Evolutionary conservation across 2,888 invertebrate genomes (phyloP), one percentile per base, ranked within the genome.

Genomic region (Cephonodes hylas): DNA sequence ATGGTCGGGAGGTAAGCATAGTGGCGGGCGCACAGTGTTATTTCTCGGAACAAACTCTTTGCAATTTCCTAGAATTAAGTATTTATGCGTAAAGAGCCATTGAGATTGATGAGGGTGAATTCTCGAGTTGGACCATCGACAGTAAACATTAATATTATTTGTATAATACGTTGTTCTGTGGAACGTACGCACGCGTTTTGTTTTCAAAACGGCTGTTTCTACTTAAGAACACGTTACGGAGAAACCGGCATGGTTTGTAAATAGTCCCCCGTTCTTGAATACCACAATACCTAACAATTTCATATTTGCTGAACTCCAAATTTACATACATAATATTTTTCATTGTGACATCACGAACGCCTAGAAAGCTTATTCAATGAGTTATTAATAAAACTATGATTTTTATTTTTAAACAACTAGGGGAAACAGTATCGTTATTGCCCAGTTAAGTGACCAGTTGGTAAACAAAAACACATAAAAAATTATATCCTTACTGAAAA

Each of bases 191-290:
- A 74, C 74, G 75, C 75, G 74, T 70, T 71, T 81, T 87, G 87
- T 88, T 88, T 86, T 85, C 80, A 78, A 85, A 85, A 80, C 81
- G 77, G 67, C 72, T 77, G 80, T 79, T 87, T 85, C 82, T 78
- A 76, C 77, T 77, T 74, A 85, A 64, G 72, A 73, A 72, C 77
- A 76, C 76, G 72, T 67, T 86, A 85, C 85, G 63, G 66, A 63
- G 85, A 81, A 86, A 65, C 65, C 68, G 68, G 63, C 57, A 66
- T 62, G 68, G 72, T 80, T 84, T 83, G 83, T 85, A 85, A 85
- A 84, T 81, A 80, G 59, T 68, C 64, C 70, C 66, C 70, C 70
- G 69, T 73, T 75, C 73, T 72, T 64, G 72, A 73, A 69, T 60
- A 65, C 70, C 69, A 63, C 59, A 64, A 64, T 59, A 60, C 62